phyloP scores from a whole-genome alignment of 53 echinoderm and acorn worm genomes.

The Antedon mediterranea region DNA sequence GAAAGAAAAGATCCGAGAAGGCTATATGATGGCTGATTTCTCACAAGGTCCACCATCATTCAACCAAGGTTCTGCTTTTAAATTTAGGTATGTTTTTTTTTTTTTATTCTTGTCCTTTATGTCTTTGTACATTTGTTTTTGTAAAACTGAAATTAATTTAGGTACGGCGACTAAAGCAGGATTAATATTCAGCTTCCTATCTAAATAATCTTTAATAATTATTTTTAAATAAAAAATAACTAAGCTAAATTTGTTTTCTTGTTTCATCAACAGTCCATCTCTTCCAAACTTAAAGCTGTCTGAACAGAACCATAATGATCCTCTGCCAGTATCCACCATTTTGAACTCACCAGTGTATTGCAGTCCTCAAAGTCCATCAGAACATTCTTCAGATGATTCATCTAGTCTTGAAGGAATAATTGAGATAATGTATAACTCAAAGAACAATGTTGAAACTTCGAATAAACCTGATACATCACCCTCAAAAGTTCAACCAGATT shows the following conservation, averaged over 20 bases:
- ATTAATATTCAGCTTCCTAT: too few relatives aligned
- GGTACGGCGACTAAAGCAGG: too few relatives aligned
- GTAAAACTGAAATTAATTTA: too few relatives aligned
- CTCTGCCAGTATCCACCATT: neutral
- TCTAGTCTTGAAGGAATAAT: neutral
- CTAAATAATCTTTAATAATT: too few relatives aligned
- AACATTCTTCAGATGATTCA: neutral
- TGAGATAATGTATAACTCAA: neutral
- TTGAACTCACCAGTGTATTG: neutral
- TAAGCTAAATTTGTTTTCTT: too few relatives aligned
- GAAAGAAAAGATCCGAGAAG: conserved; percentile 20
- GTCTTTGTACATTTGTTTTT: too few relatives aligned
- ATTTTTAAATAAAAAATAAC: too few relatives aligned
- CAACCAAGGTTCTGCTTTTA: conserved; percentile 26
- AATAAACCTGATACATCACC: neutral
- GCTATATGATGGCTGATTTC: conserved; percentile 47
- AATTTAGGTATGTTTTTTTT: conserved; percentile 18
- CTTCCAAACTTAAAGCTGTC: neutral
- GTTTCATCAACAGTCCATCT: neutral
- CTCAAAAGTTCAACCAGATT: neutral
- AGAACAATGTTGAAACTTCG: neutral
- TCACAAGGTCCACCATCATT: conserved; percentile 45
- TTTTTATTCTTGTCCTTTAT: too few relatives aligned
- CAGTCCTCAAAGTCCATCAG: neutral
- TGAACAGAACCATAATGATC: neutral